These are phyloP conservation scores for Amphipyra berbera DNA, from an alignment of 2,888 invertebrate species.

Conservation along the genomic window DNA sequence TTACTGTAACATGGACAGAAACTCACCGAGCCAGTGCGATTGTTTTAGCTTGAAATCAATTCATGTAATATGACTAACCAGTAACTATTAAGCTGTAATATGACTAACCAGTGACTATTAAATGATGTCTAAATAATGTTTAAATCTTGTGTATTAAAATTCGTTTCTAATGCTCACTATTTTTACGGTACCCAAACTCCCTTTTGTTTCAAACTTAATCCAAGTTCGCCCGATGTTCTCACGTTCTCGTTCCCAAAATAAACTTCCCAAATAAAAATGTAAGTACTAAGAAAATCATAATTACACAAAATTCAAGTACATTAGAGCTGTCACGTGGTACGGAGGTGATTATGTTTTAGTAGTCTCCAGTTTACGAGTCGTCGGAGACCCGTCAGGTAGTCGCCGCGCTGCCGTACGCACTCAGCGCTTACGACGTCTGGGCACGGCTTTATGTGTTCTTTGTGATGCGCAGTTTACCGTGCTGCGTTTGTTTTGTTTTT, in stretches of 20 bases:
- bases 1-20: too few relatives aligned
- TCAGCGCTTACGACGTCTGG: slow-evolving; percentile 41
- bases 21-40: too few relatives aligned
- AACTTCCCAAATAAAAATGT: slow-evolving; percentile 33
- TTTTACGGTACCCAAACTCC: too few relatives aligned
- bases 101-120: too few relatives aligned
- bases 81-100: too few relatives aligned
- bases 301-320: slow-evolving; percentile 35
- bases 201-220: not conserved
- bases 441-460: slow-evolving; percentile 28
- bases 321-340: slow-evolving; percentile 59
- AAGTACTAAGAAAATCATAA: slow-evolving; percentile 38
- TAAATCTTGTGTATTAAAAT: too few relatives aligned
- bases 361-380: slow-evolving; percentile 63
- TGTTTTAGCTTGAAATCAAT: too few relatives aligned
- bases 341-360: slow-evolving; percentile 70
- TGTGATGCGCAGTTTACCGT: slow-evolving; percentile 24
- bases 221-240: not conserved
- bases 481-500: slow-evolving; percentile 22
- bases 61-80: too few relatives aligned
- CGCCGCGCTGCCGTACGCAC: slow-evolving; percentile 44
- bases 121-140: too few relatives aligned
- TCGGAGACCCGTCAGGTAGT: slow-evolving; percentile 29
- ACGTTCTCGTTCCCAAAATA: slow-evolving; percentile 1
- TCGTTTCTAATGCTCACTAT: too few relatives aligned